These are phyloP conservation scores for Cyphomyrmex costatus DNA, from an alignment of 1,140 invertebrate species.

Conservation along the genomic window DNA sequence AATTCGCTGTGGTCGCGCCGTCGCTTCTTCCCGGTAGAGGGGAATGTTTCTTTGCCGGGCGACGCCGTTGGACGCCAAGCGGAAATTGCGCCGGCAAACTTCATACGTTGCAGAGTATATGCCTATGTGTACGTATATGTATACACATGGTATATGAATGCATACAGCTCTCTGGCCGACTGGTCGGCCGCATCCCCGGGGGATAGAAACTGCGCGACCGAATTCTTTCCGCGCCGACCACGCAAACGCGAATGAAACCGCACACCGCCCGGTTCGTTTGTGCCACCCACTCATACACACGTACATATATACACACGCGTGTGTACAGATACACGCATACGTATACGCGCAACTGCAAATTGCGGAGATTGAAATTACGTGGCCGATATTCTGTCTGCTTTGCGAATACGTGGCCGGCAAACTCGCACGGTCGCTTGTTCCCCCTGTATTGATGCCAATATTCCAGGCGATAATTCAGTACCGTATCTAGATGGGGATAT, in stretches of 20 bases:
- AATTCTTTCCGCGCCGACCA: conserved; percentile 56
- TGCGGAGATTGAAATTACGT: conserved; percentile 65
- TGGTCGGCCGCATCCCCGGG: conserved; percentile 21
- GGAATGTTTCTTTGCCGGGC: conserved; percentile 16
- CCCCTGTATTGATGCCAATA: conserved; percentile 49
- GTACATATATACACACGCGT: too few species aligned
- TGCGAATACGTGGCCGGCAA: conserved; percentile 30
- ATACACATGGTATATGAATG: background rate
- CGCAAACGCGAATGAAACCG: conserved; percentile 56
- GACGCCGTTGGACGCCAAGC: conserved; percentile 7
- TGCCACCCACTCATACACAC: background rate
- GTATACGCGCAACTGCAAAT: conserved; percentile 28
- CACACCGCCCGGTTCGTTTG: conserved; percentile 39
- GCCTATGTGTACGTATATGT: background rate
- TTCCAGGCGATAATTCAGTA: conserved; percentile 50
- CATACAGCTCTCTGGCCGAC: background rate
- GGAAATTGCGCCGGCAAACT: conserved; percentile 48
- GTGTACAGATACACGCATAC: background rate
- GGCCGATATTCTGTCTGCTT: conserved; percentile 57
- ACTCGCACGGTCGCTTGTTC: conserved; percentile 10
- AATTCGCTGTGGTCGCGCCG: conserved; percentile 46
- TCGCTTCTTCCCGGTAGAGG: conserved; percentile 36
- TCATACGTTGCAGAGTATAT: conserved; percentile 18
- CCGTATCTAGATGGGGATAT: conserved; percentile 35
- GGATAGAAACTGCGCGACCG: conserved; percentile 38